These are phyloP conservation scores for Cinara cedri DNA, from an alignment of 2,888 invertebrate species.

Conservation along the genomic window DNA sequence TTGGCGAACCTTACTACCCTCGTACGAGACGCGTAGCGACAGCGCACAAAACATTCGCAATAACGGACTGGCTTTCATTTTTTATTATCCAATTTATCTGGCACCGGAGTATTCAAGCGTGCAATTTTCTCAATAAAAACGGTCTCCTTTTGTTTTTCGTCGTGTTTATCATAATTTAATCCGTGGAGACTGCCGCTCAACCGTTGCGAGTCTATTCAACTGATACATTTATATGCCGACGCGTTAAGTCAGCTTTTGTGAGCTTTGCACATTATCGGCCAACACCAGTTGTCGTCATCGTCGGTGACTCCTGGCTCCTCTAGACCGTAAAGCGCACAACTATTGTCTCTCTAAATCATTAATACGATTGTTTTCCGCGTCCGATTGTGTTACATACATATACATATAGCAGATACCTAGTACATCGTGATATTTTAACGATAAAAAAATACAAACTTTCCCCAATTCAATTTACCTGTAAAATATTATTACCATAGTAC, in stretches of 20 bases:
- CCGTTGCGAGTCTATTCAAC: neutral
- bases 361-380: neutral
- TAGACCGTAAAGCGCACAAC: conserved; percentile 24
- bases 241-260: conserved; percentile 39
- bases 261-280: conserved; percentile 23
- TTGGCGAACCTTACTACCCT: no score
- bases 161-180: conserved; percentile 3
- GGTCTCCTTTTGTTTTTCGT: conserved; percentile 17
- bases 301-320: neutral
- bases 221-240: conserved; percentile 1
- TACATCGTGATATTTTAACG: no score
- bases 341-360: neutral
- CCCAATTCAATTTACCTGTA: conserved; percentile 32
- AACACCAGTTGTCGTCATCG: neutral
- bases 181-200: no score
- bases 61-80: no score
- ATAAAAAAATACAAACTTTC: conserved; percentile 3
- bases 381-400: neutral
- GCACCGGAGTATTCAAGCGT: no score
- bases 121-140: neutral
- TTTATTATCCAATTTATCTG: no score
- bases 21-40: no score
- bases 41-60: no score
- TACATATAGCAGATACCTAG: neutral
- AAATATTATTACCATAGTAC: neutral